Evolutionary conservation across 2,888 invertebrate genomes (phyloP), one percentile per base, ranked within the genome.

Genomic region (Ichneumon xanthorius): DNA sequence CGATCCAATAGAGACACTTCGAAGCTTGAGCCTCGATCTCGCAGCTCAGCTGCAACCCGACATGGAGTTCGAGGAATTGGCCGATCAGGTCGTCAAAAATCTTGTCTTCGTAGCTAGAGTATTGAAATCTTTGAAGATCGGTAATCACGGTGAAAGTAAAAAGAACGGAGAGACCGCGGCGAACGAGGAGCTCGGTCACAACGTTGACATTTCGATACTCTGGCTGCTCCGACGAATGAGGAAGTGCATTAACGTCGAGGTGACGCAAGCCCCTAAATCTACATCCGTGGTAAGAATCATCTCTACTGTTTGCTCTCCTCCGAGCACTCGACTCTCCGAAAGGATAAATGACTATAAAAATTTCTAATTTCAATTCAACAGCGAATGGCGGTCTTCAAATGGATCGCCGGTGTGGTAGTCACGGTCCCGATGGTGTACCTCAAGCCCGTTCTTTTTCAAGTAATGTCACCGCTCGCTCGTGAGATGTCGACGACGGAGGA

Each of bases 331-430:
- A 58, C 71, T 78, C 37, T 70, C 22, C 26, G 53, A 33, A 63
- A 61, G 77, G 75, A 81, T 30, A 63, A 63, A 78, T 67, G n/a
- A 73, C 11, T 37, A 22, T 19, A 11, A 22, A 6, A 22, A 5
- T 22, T 68, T 48, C 26, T 26, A 40, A 26, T 79, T 80, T 68
- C 82, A 11, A 77, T 89, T 85, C 94, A 95, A 1, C 94, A 98
- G 97, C 95, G 98, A 88, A 96, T 95, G 50, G 96, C 97, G 89
- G 96, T 97, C 67, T 98, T 98, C 91, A 97, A 97, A 88, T 98
- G 97, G 95, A 96, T 97, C 89, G 97, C 97, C 30, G 98, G 97
- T 16, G 92, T 98, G 0, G 95, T 96, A 11, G 95, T 96, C 26
- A 95, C 96, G 0, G 92, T 98, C 33, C 95, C 96, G 9, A 90